Conservation (phyloP, 2,113 vertebrate species). For the Labeo rohita region DNA sequence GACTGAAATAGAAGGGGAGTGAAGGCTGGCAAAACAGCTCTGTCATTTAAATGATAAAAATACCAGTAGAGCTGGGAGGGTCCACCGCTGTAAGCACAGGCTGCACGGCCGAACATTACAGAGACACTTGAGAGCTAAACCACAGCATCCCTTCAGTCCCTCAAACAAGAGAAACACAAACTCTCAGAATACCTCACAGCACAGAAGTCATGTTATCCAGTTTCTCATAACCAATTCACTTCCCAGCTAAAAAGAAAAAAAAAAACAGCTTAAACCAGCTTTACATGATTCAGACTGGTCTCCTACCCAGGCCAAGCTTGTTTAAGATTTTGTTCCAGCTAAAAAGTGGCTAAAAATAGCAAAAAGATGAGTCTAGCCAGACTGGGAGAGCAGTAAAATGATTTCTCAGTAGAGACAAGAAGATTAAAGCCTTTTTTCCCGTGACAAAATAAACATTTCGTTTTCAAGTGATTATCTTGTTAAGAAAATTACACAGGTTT, state of each 20-base stretch:
- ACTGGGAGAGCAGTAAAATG: not conserved
- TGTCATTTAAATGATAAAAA: slow-evolving; percentile 78
- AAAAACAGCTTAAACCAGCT: not conserved
- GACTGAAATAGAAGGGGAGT: slow-evolving; percentile 71
- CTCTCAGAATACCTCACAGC: too few relatives aligned
- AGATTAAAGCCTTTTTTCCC: not conserved
- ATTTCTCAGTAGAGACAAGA: not conserved
- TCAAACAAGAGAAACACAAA: not conserved
- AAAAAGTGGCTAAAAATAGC: not conserved
- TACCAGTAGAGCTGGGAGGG: slow-evolving; percentile 66
- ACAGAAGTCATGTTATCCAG: not conserved
- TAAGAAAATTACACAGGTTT: not conserved
- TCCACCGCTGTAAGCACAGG: slow-evolving; percentile 60
- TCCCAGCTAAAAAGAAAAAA: not conserved
- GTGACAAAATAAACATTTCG: not conserved
- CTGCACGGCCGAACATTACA: slow-evolving; percentile 53
- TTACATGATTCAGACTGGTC: not conserved
- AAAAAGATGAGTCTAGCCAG: not conserved
- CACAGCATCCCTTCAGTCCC: slow-evolving; percentile 9
- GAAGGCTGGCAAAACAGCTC: slow-evolving; percentile 65
- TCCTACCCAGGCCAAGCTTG: not conserved
- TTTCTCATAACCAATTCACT: not conserved
- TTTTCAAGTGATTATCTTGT: not conserved
- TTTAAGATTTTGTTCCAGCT: not conserved
- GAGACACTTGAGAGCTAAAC: not conserved